phyloP scores from a whole-genome alignment of 2,113 vertebrate species.

The Gorilla gorilla region DNA sequence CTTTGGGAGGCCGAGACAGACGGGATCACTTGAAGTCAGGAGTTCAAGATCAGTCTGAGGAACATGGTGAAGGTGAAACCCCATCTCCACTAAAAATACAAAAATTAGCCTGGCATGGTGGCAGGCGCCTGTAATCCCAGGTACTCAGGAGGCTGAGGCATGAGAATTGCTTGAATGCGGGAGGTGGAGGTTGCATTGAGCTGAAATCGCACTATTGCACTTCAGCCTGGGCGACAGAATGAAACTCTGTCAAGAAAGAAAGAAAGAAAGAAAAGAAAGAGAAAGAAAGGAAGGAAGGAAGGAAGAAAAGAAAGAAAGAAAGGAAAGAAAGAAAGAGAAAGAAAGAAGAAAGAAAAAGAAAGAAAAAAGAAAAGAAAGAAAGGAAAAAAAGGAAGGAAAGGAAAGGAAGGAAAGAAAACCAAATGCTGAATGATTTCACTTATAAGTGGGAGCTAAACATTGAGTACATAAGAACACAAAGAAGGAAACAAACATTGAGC shows the following conservation, averaged over 20 bases:
- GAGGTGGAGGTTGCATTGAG: neutral
- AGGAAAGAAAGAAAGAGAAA: too few species aligned
- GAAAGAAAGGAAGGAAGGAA: too few species aligned
- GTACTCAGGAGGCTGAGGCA: neutral
- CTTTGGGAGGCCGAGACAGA: neutral
- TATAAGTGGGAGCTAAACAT: too few species aligned
- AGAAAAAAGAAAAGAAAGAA: too few species aligned
- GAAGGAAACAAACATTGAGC: too few species aligned
- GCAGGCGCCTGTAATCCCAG: neutral
- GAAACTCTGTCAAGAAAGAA: too few species aligned
- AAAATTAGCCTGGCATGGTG: neutral
- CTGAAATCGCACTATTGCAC: neutral
- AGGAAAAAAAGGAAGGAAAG: fast-evolving
- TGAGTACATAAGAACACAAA: too few species aligned
- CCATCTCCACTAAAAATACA: neutral
- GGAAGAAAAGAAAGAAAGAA: too few species aligned
- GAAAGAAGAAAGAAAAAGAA: too few species aligned
- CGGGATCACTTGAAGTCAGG: neutral
- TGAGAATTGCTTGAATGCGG: neutral
- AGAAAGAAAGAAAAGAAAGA: too few species aligned
- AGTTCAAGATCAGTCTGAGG: neutral
- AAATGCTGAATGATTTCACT: too few species aligned
- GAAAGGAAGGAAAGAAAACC: fast-evolving
- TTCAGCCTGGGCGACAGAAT: neutral
- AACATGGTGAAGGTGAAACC: neutral